Evolutionary conservation across 2,888 invertebrate species (phyloP).

Genomic region (Cylindroiulus punctatus): DNA sequence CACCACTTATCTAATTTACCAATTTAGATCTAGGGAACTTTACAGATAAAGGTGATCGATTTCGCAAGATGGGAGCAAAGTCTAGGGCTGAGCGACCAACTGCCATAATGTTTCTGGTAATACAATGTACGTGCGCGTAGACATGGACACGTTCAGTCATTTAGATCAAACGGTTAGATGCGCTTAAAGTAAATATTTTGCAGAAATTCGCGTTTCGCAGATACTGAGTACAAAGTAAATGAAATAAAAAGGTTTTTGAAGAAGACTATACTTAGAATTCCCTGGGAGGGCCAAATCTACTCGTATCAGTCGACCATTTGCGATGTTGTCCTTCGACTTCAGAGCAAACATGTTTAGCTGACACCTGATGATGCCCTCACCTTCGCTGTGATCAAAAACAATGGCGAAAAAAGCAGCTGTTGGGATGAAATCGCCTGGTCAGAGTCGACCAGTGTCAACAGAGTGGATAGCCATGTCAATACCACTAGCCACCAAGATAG

Average conservation of each 20-base stretch:
- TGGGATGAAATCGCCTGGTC: background rate
- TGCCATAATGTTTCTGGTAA: background rate
- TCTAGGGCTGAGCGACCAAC: background rate
- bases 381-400: slow-evolving; percentile 36
- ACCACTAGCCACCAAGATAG: slow-evolving; percentile 45
- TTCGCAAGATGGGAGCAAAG: background rate
- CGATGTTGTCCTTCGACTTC: slow-evolving; percentile 32
- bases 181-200: slow-evolving; percentile 15
- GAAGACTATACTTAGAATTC: slow-evolving; percentile 28
- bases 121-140: background rate
- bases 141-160: slow-evolving; percentile 31
- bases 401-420: slow-evolving; percentile 28
- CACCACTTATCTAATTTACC: background rate
- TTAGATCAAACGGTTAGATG: slow-evolving; percentile 39
- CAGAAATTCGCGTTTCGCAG: slow-evolving; percentile 33
- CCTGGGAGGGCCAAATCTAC: slow-evolving; percentile 26
- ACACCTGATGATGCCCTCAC: slow-evolving; percentile 45
- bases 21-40: background rate
- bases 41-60: slow-evolving; percentile 1
- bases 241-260: slow-evolving; percentile 45
- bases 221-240: slow-evolving; percentile 42
- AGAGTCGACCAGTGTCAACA: slow-evolving; percentile 36
- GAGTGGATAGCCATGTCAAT: slow-evolving; percentile 34
- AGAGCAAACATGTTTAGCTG: slow-evolving; percentile 42
- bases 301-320: slow-evolving; percentile 43